Base-by-base conservation (phyloP, 2,888 invertebrate species). In the Macaria notata region DNA sequence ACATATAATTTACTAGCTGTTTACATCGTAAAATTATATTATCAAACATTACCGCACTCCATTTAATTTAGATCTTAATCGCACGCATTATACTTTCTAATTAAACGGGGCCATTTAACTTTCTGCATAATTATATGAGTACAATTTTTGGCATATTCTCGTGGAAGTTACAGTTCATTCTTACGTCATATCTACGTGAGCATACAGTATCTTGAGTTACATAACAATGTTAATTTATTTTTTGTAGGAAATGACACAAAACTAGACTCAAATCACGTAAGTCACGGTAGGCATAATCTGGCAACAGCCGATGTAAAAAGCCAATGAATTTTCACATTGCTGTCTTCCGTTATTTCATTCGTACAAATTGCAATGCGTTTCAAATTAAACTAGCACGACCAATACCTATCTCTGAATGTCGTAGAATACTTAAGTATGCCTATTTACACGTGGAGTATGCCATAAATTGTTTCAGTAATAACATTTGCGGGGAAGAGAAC, bases 191-290 rank as follows among this genome's bases (percentile, higher is more conserved):
- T 4, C 39, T 59, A 31, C 31, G 47, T 45, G 44, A 8, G 19
- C 51, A 31, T 33, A 41, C 30, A 42, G 38, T 60, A 56, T 53
- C 49, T 41, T 54, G 44, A 46, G 43, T 65, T 60, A 49, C 63
- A 48, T 62, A 62, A 65, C 29, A 19, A 56, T 54, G 41, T 54
- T 57, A 52, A 58, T 56, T 57, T 49, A 48, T 56, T 57, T 55
- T 50, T 53, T 61, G 59, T 58, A 60, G 58, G 57, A 54, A 62
- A 61, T 39, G 48, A 57, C 59, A 44, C 54, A 43, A 45, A 63
- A 54, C 57, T 58, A 49, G 59, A 46, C 49, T 51, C 56, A 49
- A 19, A 57, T 68, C 67, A 68, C 64, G 68, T 65, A 68, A 68
- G 61, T 49, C 47, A 55, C 49, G 51, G 51, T 58, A 61, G 56